phyloP scores from a whole-genome alignment of 2,888 invertebrate species.

The Cinara cedri region DNA sequence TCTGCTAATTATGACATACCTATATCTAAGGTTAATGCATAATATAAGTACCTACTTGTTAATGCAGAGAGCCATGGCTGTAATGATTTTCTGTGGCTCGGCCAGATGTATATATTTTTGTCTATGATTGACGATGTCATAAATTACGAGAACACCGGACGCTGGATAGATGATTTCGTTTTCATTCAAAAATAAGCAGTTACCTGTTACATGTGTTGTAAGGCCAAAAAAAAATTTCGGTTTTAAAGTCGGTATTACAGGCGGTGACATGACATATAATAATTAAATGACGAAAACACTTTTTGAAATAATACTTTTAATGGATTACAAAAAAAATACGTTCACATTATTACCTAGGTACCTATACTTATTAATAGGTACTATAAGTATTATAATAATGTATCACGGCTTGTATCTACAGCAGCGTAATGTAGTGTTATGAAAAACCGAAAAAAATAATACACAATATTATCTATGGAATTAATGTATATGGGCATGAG shows the following conservation, averaged over 20 bases:
- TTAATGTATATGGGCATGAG: neutral
- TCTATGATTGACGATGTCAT: slow-evolving; percentile 74
- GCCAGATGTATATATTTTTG: slow-evolving; percentile 76
- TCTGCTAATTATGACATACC: too few relatives aligned
- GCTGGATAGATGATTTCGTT: slow-evolving; percentile 81
- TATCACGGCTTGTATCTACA: too few relatives aligned
- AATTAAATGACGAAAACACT: too few relatives aligned
- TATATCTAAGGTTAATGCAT: too few relatives aligned
- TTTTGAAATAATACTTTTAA: too few relatives aligned
- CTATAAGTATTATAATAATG: too few relatives aligned
- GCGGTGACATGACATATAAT: slow-evolving; percentile 24
- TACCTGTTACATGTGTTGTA: slow-evolving; percentile 41
- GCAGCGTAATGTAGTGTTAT: too few relatives aligned
- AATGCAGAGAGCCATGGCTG: slow-evolving; percentile 70
- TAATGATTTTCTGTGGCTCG: slow-evolving; percentile 70
- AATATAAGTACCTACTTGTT: slow-evolving; percentile 67
- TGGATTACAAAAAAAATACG: too few relatives aligned
- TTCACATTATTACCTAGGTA: too few relatives aligned
- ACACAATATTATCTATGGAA: too few relatives aligned
- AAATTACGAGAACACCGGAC: slow-evolving; percentile 76
- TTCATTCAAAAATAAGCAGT: slow-evolving; percentile 63
- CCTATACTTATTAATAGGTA: too few relatives aligned
- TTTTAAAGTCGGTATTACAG: slow-evolving; percentile 19
- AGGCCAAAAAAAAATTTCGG: slow-evolving; percentile 52
- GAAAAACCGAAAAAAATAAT: too few relatives aligned